Evolutionary conservation across 2,888 invertebrate genomes (phyloP).

Genomic region (Tortrix viridana): DNA sequence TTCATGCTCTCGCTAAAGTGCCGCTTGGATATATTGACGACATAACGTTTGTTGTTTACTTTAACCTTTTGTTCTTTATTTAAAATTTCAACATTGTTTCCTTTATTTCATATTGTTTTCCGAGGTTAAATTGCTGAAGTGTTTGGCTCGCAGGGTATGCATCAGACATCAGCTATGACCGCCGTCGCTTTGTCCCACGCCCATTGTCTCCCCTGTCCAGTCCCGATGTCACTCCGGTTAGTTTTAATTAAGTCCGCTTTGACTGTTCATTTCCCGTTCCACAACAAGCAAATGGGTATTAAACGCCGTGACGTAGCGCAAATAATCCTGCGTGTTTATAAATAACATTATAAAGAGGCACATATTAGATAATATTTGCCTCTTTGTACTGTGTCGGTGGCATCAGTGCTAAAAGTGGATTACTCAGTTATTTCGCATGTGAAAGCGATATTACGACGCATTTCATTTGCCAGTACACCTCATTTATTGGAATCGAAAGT

Average conservation of each 20-base stretch:
- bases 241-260: slow-evolving; percentile 75
- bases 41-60: neutral
- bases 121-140: slow-evolving; percentile 14
- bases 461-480: slow-evolving; percentile 1
- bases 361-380: neutral
- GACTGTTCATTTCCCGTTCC: slow-evolving; percentile 67
- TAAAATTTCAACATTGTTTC: neutral
- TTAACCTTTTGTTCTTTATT: neutral
- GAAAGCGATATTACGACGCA: neutral
- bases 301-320: too few relatives aligned
- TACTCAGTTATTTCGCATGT: too few relatives aligned
- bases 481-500: slow-evolving; percentile 12
- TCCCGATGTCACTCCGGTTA: slow-evolving; percentile 53
- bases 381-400: too few relatives aligned
- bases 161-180: slow-evolving; percentile 68
- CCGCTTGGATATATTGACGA: slow-evolving; percentile 12
- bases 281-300: slow-evolving; percentile 50
- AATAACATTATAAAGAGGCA: neutral
- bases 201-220: slow-evolving; percentile 62
- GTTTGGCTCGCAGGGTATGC: slow-evolving; percentile 42
- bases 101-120: neutral
- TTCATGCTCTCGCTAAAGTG: slow-evolving; percentile 22
- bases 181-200: slow-evolving; percentile 62
- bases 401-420: neutral
- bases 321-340: too few relatives aligned